A percentile compares a stretch with the other conserved stretches of the same genome.
phyloP scores from a whole-genome alignment of 1,140 invertebrate species.

The Zaprionus ornatus region DNA sequence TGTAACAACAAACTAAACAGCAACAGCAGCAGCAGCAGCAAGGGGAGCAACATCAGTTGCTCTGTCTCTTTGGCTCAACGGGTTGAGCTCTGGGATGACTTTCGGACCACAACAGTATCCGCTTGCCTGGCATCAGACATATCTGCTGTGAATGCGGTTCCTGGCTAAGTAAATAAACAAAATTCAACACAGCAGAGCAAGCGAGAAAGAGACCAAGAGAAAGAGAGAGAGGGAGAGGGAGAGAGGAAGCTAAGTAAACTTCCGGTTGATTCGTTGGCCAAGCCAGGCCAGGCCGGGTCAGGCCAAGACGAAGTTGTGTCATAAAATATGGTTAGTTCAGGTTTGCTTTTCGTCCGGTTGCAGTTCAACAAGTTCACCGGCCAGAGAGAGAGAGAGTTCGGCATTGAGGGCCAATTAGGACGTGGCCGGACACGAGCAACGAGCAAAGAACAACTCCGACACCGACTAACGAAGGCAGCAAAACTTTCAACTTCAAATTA shows the following conservation, averaged over 20 bases:
- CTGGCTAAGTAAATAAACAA: constrained; percentile 14
- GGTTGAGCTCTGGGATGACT: neutral
- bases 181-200: neutral
- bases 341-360: constrained; percentile 1
- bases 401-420: constrained; percentile 6
- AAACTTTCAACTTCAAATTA: neutral
- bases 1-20: neutral
- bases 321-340: constrained; percentile 3
- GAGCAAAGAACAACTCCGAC: neutral
- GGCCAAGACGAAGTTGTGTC: neutral
- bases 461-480: neutral
- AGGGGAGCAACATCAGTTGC: neutral
- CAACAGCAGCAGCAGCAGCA: neutral
- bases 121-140: neutral
- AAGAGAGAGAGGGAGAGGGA: neutral
- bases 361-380: neutral
- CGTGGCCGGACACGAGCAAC: neutral
- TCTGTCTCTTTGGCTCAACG: neutral
- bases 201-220: neutral
- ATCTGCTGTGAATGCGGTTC: neutral
- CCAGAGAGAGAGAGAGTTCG: neutral
- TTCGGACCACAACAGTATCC: neutral
- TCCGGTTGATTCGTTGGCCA: constrained; percentile 2
- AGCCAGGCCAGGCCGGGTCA: neutral
- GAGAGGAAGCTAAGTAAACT: constrained; percentile 1